Evolutionary conservation across 1,140 invertebrate genomes (phyloP), one percentile per base, ranked within the genome.

Genomic region (Akabosia matsudoensis): DNA sequence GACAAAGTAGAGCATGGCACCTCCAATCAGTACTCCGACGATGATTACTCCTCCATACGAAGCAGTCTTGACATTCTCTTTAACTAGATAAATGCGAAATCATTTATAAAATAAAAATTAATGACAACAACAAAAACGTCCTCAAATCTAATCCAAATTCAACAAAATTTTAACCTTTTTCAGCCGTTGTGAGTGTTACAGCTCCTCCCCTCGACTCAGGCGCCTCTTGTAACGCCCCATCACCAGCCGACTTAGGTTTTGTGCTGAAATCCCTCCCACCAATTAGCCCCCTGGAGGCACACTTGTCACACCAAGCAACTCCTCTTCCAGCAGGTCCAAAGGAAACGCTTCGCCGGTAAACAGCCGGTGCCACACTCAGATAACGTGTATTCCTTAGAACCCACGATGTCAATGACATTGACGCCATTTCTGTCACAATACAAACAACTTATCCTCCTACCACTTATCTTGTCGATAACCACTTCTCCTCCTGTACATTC

Each of bases 61-160:
- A 45, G 88, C 90, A 79, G 93, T 94, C 84, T 94, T 94, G 30
- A 92, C 92, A 33, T 91, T 92, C 85, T 95, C 92, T 86, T 94
- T 95, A 1, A 95, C 92, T 89, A 90, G n/a, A 82, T 76, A 73
- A 14, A n/a, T n/a, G n/a, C n/a, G n/a, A n/a, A n/a, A n/a, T n/a
- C n/a, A n/a, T 13, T 52, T 52, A 64, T 10, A 13, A 51, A 51
- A 24, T 64, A 24, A 64, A 14, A 24, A 64, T n/a, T 7, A 64
- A 64, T 28, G 61, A n/a, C 10, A 64, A 52, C 45, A 52, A 64
- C 26, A 64, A 64, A 51, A 64, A n/a, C 61, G 61, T 7, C 26
- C 24, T 14, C 13, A 52, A 14, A 52, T 14, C 45, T 52, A 52
- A n/a, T n/a, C n/a, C n/a, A n/a, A n/a, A n/a, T n/a, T n/a, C n/a